Conservation (phyloP, 2,797 vertebrate genomes). For the Prunella strophiata region DNA sequence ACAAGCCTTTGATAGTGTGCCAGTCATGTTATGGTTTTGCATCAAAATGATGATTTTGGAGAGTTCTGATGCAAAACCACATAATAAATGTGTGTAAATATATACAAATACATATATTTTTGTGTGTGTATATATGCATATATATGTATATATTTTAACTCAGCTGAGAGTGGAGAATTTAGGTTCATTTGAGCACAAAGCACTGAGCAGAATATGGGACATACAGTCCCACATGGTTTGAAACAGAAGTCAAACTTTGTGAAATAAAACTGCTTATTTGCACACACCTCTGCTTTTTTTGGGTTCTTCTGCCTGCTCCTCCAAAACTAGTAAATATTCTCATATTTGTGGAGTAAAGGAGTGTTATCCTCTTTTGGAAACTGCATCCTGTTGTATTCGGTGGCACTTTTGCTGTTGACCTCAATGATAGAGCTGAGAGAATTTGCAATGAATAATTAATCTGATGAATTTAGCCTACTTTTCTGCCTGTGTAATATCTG, state of each 20-base stretch:
- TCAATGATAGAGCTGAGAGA: conserved; percentile 49
- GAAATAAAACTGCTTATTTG: conserved; percentile 22
- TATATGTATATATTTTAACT: not conserved
- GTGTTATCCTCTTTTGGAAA: not conserved
- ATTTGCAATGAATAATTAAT: conserved; percentile 70
- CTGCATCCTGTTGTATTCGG: not conserved
- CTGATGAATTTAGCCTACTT: conserved; percentile 67
- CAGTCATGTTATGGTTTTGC: not conserved
- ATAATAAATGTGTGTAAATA: not conserved
- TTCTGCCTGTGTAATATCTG: conserved; percentile 54
- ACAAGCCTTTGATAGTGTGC: not conserved
- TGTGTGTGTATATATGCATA: not conserved
- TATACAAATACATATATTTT: not conserved
- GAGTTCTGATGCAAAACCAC: not conserved
- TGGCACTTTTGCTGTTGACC: conserved; percentile 53
- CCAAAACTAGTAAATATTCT: not conserved
- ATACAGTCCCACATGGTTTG: not conserved
- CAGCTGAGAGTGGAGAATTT: not conserved
- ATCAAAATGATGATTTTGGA: not conserved
- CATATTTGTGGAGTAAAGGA: not conserved
- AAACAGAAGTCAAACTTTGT: not conserved
- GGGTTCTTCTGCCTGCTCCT: conserved; percentile 46
- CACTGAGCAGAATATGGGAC: conserved; percentile 40
- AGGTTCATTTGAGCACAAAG: conserved; percentile 18
- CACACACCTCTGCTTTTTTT: conserved; percentile 10